Percentiles rank a stretch among this genome's conserved stretches.
phyloP scores from a whole-genome alignment of 2,797 vertebrate genomes.

The Leucoraja ocellata region DNA sequence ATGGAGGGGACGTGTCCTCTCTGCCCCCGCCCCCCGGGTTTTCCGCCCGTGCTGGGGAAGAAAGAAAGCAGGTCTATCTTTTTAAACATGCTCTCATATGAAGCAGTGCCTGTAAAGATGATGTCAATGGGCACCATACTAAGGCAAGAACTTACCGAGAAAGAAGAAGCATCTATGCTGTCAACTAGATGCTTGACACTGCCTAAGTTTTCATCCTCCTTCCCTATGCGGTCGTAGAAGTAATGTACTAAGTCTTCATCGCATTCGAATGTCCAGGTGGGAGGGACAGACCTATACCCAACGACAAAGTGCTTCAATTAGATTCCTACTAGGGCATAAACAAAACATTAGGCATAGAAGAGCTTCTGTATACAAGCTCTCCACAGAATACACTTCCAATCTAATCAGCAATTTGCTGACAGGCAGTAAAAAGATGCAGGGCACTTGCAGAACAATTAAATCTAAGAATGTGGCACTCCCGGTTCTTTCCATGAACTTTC shows the following conservation, averaged over 20 bases:
- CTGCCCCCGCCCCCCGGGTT: too few relatives aligned
- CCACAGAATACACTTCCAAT: background rate
- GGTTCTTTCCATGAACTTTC: background rate
- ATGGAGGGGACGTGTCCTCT: too few relatives aligned
- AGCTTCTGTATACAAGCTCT: background rate
- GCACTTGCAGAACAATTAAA: background rate
- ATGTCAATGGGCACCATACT: background rate
- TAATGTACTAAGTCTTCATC: conserved; percentile 95
- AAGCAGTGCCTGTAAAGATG: background rate
- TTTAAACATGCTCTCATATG: background rate
- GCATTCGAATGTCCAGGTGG: conserved; percentile 90
- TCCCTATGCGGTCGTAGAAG: conserved; percentile 86
- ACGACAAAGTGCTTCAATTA: background rate
- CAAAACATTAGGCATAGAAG: background rate
- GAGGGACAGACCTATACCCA: conserved; percentile 70
- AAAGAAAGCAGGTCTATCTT: background rate
- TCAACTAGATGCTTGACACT: conserved; percentile 94
- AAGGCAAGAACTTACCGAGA: conserved; percentile 62
- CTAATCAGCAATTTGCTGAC: background rate
- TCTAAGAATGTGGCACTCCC: background rate
- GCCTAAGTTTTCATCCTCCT: conserved; percentile 91
- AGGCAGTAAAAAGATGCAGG: background rate
- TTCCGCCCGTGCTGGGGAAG: background rate
- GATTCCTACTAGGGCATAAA: background rate
- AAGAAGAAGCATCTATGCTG: conserved; percentile 90